Conservation (phyloP, 2,797 vertebrate species). For the Varecia variegata region DNA sequence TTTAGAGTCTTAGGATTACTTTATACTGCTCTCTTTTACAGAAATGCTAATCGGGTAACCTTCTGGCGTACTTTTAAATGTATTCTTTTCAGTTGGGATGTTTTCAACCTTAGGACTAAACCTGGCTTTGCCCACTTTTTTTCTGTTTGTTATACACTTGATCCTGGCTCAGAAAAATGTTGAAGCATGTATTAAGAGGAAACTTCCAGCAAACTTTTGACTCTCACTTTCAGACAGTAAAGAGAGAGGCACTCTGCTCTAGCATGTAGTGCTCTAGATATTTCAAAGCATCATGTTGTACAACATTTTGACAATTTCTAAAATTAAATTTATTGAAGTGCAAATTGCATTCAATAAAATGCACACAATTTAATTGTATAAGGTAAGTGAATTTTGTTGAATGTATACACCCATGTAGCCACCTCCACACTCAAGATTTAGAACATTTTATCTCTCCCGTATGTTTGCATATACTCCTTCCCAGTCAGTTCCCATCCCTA, state of each 20-base stretch:
- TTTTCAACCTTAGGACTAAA: neutral
- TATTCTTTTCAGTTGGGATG: neutral
- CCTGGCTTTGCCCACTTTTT: neutral
- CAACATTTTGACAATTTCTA: neutral
- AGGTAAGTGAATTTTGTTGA: neutral
- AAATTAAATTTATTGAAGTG: neutral
- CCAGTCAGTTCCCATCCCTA: neutral
- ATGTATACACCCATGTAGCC: neutral
- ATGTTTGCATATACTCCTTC: neutral
- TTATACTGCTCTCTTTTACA: neutral
- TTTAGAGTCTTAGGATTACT: neutral
- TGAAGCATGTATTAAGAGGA: neutral
- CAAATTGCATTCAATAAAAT: neutral
- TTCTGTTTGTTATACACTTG: neutral
- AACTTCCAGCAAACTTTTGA: neutral
- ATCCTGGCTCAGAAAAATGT: neutral
- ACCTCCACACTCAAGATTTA: neutral
- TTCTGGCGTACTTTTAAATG: neutral
- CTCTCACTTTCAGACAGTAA: neutral
- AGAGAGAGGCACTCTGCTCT: neutral
- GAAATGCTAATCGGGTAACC: neutral
- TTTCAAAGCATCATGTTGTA: neutral
- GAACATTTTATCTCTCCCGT: neutral
- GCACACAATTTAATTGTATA: neutral
- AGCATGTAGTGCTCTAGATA: neutral